Percentiles rank a stretch among this genome's conserved stretches.
Evolutionary conservation across 2,797 vertebrate species (phyloP).

Genomic region (Emydoidea blandingii): DNA sequence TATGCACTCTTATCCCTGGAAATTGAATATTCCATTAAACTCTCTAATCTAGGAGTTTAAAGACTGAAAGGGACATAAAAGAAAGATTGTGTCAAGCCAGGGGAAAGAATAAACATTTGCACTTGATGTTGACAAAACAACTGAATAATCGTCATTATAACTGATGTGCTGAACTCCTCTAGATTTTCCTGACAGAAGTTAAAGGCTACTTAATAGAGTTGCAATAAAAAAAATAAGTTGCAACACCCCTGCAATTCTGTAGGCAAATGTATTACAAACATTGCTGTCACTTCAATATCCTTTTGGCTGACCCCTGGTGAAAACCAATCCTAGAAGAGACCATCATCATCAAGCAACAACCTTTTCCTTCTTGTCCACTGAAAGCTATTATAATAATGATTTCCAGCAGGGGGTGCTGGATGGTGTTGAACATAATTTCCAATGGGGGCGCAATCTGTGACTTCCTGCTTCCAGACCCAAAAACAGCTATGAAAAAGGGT

Average conservation of each 20-base stretch:
- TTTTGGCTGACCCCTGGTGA: background rate
- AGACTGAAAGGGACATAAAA: background rate
- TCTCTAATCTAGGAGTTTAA: background rate
- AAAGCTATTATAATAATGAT: conserved; percentile 8
- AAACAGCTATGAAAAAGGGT: conserved; percentile 61
- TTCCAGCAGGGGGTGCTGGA: background rate
- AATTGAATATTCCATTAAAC: background rate
- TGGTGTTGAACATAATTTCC: conserved; percentile 24
- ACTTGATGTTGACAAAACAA: background rate
- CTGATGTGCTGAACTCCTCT: background rate
- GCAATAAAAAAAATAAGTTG: background rate
- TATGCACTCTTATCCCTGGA: background rate
- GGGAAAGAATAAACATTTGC: background rate
- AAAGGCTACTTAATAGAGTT: conserved; percentile 12
- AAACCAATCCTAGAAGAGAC: background rate
- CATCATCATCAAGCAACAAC: background rate
- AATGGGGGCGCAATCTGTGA: conserved; percentile 31
- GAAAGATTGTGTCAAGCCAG: background rate
- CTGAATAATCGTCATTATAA: background rate
- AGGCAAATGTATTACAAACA: background rate
- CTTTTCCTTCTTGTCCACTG: background rate
- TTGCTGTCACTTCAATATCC: background rate
- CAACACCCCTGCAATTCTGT: background rate
- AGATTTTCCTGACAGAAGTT: conserved; percentile 1
- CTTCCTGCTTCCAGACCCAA: conserved; percentile 64